A percentile compares a stretch with the other conserved stretches of the same genome.
Evolutionary conservation across 2,113 vertebrate species (phyloP).

Genomic region (Urocolius indicus): DNA sequence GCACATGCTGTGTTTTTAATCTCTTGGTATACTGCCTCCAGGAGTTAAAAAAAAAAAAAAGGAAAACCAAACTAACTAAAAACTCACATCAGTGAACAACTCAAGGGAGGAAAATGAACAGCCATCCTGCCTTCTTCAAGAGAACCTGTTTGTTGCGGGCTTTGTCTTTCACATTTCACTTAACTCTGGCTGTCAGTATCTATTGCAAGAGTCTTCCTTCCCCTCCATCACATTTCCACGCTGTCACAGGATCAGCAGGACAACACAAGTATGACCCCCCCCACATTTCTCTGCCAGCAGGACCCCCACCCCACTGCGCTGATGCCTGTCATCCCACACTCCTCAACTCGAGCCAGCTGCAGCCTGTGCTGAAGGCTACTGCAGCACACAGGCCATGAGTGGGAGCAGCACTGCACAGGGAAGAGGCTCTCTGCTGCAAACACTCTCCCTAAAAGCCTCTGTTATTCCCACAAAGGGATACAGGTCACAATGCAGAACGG

Average conservation of each 20-base stretch:
- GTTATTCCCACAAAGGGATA: not conserved
- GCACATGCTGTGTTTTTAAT: not conserved
- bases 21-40: not conserved
- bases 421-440: not conserved
- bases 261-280: not conserved
- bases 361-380: not conserved
- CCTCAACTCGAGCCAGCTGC: not conserved
- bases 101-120: not conserved
- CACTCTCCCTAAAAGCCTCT: not conserved
- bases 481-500: not conserved
- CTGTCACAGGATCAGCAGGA: not conserved
- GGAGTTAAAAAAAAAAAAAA: not conserved
- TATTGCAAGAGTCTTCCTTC: not conserved
- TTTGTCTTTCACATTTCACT: not conserved
- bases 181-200: not conserved
- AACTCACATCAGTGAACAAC: not conserved
- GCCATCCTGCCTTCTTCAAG: not conserved
- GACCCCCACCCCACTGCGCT: rapidly evolving
- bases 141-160: not conserved
- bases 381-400: rapidly evolving
- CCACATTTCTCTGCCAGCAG: not conserved
- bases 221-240: not conserved
- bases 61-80: not conserved
- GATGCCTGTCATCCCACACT: too few relatives aligned
- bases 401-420: not conserved